Base-by-base conservation (phyloP, 1,140 invertebrate genomes). In the Littorina saxatilis region DNA sequence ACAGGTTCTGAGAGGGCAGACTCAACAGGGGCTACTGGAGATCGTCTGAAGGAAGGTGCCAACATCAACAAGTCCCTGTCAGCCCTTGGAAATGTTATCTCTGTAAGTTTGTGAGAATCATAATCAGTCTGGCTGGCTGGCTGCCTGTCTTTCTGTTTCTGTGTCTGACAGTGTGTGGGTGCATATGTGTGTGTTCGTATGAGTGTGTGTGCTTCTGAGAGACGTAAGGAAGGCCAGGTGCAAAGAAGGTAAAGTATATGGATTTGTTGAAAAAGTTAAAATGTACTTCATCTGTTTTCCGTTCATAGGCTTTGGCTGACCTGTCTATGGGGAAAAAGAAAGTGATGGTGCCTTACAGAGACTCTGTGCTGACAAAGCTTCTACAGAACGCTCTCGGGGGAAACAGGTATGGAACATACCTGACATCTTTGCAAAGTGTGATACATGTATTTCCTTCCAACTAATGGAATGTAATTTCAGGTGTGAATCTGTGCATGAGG, bases 61-160 rank as follows among this genome's bases (percentile, higher is more conserved):
- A 94, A 94, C 72, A 95, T 95, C 83, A 95, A 95, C 89, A 94
- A 94, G 85, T 95, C 95, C 13, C 87, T 95, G n/a, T 94, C 94
- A 13, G 94, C 94, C 47, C 88, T 95, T 0, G 95, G 95, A 55
- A 93, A 93, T 83, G 92, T 93, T 61, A 93, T 68, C 39, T 68
- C 66, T 39, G 66, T 68, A 35, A 68, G 66, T 68, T 47, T 9
- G 7, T 47, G 43, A 17, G 17, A 47, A 47, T 47, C 43, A 47
- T 47, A 47, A 47, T 47, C 43, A n/a, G n/a, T 47, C 43, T 47
- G 43, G 5, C 43, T 47, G 43, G n/a, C n/a, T n/a, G n/a, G n/a
- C n/a, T n/a, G n/a, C 61, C 20, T 58, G 13, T 58, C 20, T 23
- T 23, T 58, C 0, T 58, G 17, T 58, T 58, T n/a, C 27, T n/a